Evolutionary conservation across 2,797 vertebrate genomes (phyloP), one percentile per base, ranked within the genome.

Genomic region (Lutjanus argentimaculatus): DNA sequence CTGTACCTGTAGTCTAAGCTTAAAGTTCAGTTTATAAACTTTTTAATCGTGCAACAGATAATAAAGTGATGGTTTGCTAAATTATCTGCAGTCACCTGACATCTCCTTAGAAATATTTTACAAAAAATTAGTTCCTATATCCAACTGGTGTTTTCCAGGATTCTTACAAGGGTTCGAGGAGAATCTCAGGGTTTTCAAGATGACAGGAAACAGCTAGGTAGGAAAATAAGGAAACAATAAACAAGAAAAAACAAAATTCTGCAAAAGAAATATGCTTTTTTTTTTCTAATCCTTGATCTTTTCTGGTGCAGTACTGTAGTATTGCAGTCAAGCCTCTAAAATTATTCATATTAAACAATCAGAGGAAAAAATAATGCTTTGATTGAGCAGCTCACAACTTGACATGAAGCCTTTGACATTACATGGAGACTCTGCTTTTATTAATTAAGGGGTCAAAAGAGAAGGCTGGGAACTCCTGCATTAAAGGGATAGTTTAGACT

Each of bases 401-500:
- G 16, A 65, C 21, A 30, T 30, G 9, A 21, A 46, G 2, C 11
- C 21, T 56, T 1, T 75, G 36, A 43, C 46, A 43, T 0, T 36
- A 7, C 17, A 7, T 55, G 53, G 16, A 19, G 1, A 22, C 7
- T 3, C 30, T 36, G 30, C 30, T 36, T 36, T 36, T 36, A 3
- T 36, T 36, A 36, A 36, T 36, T 0, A 36, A 36, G 30, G 30
- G 30, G 30, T 59, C 8, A n/a, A 19, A 53, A 40, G 2, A 48
- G 19, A 46, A 14, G 1, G 3, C 19, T 53, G 19, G 15, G 4
- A 55, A n/a, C 0, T 1, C 0, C 16, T 52, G 10, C 1, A 14
- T 53, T 53, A 13, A 36, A 36, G 30, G 30, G 30, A 36, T 36
- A 36, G 30, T 36, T 36, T 36, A 3, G 30, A 36, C 30, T 36